phyloP scores from a whole-genome alignment of 2,797 vertebrate genomes.

The Oryzias sinensis region DNA sequence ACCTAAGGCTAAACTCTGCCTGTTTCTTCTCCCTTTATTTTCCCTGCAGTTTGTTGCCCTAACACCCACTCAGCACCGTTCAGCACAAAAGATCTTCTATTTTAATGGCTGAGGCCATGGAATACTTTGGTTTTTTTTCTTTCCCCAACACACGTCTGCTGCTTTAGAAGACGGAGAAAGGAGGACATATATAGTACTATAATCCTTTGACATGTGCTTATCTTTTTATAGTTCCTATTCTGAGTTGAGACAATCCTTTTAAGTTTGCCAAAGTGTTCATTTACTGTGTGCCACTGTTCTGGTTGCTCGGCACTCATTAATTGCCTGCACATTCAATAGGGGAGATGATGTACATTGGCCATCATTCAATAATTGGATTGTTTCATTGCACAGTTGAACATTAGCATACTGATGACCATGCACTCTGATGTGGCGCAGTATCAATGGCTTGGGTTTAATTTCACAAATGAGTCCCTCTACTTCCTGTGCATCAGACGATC shows the following conservation, averaged over 20 bases:
- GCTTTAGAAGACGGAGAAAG: slow-evolving; percentile 47
- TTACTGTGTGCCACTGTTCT: slow-evolving; percentile 50
- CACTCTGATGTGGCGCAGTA: slow-evolving; percentile 41
- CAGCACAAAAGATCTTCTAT: slow-evolving; percentile 53
- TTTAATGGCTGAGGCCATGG: slow-evolving; percentile 51
- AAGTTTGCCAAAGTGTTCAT: slow-evolving; percentile 73
- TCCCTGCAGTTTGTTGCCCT: slow-evolving; percentile 66
- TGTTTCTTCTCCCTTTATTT: slow-evolving; percentile 69
- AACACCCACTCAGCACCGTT: slow-evolving; percentile 69
- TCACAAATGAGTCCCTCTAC: slow-evolving; percentile 37
- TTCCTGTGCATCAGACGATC: slow-evolving; percentile 27
- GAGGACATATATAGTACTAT: slow-evolving; percentile 29
- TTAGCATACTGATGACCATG: slow-evolving; percentile 66
- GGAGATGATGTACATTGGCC: slow-evolving; percentile 53
- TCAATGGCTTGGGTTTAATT: slow-evolving; percentile 43
- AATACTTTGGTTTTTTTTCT: slow-evolving; percentile 53
- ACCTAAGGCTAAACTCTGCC: slow-evolving; percentile 66
- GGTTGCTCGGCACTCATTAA: slow-evolving; percentile 56
- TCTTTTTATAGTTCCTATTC: slow-evolving; percentile 43
- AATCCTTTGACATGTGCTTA: slow-evolving; percentile 44
- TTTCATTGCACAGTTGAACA: slow-evolving; percentile 47
- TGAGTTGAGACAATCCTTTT: slow-evolving; percentile 61
- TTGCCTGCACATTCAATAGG: slow-evolving; percentile 57
- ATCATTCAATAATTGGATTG: slow-evolving; percentile 68
- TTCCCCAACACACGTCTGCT: slow-evolving; percentile 51